phyloP scores from a whole-genome alignment of 2,113 vertebrate species.

The Heterotilapia buettikoferi region DNA sequence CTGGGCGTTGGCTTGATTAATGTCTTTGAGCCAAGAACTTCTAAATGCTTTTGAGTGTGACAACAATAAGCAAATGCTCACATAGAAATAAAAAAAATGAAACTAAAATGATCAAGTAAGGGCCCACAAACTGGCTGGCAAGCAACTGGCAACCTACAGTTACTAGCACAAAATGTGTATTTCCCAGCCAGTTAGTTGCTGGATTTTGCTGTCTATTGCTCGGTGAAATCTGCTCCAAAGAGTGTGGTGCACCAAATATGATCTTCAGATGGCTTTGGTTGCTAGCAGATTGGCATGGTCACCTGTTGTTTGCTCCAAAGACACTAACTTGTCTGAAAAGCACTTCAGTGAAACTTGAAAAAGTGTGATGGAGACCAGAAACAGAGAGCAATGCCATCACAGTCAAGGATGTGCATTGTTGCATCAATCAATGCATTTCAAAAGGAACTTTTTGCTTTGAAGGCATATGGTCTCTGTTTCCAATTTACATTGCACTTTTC shows the following conservation, averaged over 20 bases:
- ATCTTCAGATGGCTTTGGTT: not conserved
- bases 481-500: not conserved
- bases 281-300: not conserved
- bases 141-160: not conserved
- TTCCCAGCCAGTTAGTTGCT: accelerated
- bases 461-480: not conserved
- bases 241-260: not conserved
- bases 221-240: not conserved
- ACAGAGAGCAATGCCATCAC: accelerated
- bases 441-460: not conserved
- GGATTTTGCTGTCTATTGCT: not conserved
- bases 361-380: not conserved
- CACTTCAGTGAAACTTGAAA: not conserved
- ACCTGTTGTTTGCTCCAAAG: not conserved
- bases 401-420: not conserved
- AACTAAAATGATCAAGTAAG: not conserved
- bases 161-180: not conserved
- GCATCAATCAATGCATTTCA: not conserved
- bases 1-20: constrained; percentile 60
- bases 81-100: not conserved
- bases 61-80: not conserved
- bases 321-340: not conserved
- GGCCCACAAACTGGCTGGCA: not conserved
- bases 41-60: constrained; percentile 3
- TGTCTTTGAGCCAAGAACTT: constrained; percentile 28